phyloP scores from a whole-genome alignment of 1,140 invertebrate species.

The Pseudomyrmex pallidus region DNA sequence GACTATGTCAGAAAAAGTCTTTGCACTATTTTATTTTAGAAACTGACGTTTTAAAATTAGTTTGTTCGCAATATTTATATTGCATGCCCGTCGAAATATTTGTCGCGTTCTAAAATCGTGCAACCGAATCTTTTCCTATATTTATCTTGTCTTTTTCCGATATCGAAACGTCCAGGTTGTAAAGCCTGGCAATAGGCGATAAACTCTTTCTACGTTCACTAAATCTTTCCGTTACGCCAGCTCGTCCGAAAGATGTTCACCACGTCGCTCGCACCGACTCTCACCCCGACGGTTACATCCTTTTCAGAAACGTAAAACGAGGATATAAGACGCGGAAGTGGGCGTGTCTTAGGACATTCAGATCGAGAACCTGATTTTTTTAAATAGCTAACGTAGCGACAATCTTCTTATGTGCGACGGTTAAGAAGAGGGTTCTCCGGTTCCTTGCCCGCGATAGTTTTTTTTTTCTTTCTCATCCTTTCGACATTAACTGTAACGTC shows the following conservation, averaged over 20 bases:
- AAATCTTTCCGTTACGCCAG: constrained; percentile 12
- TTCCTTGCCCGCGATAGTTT: neutral
- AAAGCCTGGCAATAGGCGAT: neutral
- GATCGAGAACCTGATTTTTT: constrained; percentile 56
- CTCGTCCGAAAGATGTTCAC: constrained; percentile 29
- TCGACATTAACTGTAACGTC: constrained; percentile 24
- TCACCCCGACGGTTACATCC: constrained; percentile 48
- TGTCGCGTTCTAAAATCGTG: neutral
- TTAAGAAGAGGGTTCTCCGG: constrained; percentile 2
- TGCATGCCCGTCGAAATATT: neutral
- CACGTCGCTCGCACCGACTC: constrained; percentile 20
- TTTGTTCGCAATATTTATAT: neutral
- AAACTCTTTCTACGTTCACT: constrained; percentile 8
- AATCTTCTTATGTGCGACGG: constrained; percentile 46
- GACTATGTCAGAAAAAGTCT: neutral
- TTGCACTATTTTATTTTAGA: neutral
- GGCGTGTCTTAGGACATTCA: constrained; percentile 21
- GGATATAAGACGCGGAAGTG: constrained; percentile 34
- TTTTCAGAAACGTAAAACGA: constrained; percentile 30
- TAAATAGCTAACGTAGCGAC: neutral
- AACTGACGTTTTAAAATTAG: no score
- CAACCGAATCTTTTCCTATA: neutral
- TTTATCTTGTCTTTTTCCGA: neutral
- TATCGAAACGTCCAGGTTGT: neutral
- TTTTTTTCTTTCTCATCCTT: neutral